Conservation (phyloP, 1,140 invertebrate genomes). For the Gryllus bimaculatus region DNA sequence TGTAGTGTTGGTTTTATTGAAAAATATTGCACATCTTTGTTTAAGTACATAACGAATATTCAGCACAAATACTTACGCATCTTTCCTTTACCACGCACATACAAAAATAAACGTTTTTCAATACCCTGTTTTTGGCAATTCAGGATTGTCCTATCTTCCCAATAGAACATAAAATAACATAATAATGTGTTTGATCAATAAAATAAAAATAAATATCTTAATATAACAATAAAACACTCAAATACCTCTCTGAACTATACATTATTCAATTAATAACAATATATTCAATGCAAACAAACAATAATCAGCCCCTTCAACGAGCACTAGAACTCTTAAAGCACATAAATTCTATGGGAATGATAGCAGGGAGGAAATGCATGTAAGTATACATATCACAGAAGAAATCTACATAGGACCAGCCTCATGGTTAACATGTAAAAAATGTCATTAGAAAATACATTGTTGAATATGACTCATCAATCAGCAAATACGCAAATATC, state of each 20-base stretch:
- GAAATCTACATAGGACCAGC: constrained; percentile 9
- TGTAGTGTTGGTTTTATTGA: not conserved
- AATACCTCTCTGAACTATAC: not conserved
- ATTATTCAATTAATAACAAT: not conserved
- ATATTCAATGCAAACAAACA: not conserved
- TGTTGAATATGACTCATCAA: not conserved
- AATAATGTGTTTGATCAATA: not conserved
- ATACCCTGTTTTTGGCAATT: not conserved
- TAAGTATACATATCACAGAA: constrained; percentile 9
- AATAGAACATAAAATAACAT: not conserved
- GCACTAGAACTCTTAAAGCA: not conserved
- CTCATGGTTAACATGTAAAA: not conserved
- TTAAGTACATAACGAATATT: not conserved
- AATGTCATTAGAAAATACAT: not conserved
- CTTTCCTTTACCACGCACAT: not conserved
- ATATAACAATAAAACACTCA: not conserved
- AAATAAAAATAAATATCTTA: not conserved
- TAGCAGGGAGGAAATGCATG: not conserved
- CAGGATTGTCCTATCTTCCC: constrained; percentile 3
- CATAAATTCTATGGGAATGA: not conserved
- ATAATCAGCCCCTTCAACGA: not conserved
- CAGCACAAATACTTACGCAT: not conserved
- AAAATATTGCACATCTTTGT: not conserved
- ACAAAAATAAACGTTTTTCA: not conserved
- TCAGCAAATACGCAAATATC: not conserved